phyloP scores from a whole-genome alignment of 1,140 invertebrate species.

The Drosophila auraria region DNA sequence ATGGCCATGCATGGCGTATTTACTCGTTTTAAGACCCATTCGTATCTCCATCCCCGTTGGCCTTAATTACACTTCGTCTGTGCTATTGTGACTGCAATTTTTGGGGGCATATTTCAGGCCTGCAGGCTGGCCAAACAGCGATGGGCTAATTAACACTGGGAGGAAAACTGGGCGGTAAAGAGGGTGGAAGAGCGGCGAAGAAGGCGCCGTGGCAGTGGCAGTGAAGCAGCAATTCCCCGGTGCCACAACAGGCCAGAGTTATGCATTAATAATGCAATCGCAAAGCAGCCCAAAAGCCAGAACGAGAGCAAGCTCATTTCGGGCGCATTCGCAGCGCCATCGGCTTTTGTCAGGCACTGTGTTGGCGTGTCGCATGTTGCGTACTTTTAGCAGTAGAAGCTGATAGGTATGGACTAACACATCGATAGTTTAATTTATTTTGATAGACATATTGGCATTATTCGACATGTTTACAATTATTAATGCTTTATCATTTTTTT shows the following conservation, averaged over 20 bases:
- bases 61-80: conserved; percentile 49
- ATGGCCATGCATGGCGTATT: conserved; percentile 17
- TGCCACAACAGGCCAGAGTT: conserved; percentile 52
- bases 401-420: not conserved
- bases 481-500: not conserved
- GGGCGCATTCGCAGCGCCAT: conserved; percentile 25
- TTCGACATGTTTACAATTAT: not conserved
- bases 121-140: conserved; percentile 49
- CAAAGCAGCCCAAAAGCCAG: conserved; percentile 42
- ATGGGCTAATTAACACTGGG: conserved; percentile 68
- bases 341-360: conserved; percentile 43
- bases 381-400: conserved; percentile 36
- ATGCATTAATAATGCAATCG: conserved; percentile 77
- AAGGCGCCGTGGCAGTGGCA: not conserved
- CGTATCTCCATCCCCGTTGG: conserved; percentile 30
- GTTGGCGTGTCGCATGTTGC: conserved; percentile 41
- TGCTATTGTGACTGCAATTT: conserved; percentile 31
- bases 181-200: not conserved
- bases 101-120: conserved; percentile 23
- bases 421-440: not conserved
- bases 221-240: conserved; percentile 14
- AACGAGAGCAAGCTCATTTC: conserved; percentile 60
- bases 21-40: conserved; percentile 1
- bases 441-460: too few species aligned
- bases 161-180: not conserved